Evolutionary conservation across 1,140 invertebrate species (phyloP).

Genomic region (Leucophenga varia): DNA sequence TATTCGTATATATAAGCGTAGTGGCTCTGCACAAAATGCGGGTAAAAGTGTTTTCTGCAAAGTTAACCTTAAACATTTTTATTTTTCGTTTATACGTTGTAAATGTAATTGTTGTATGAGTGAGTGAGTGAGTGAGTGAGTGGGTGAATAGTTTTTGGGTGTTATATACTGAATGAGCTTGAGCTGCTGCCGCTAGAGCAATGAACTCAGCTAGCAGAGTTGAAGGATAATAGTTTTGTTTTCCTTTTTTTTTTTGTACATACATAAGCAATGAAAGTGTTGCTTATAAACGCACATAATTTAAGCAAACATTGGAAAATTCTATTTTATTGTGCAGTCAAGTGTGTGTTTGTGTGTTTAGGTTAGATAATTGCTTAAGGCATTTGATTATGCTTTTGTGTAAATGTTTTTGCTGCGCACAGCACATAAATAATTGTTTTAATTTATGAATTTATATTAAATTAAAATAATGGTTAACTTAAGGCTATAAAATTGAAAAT

Average conservation of each 20-base stretch:
- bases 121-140: not conserved
- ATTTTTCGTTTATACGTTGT: no score
- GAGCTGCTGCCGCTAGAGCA: conserved; percentile 33
- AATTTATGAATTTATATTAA: no score
- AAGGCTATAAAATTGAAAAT: no score
- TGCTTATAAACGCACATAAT: not conserved
- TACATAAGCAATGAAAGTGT: no score
- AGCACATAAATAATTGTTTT: no score
- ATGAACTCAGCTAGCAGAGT: conserved; percentile 47
- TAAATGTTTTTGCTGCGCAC: conserved; percentile 48
- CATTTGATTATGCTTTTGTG: conserved; percentile 32
- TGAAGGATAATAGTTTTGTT: conserved; percentile 37
- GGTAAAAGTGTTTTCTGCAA: conserved; percentile 37
- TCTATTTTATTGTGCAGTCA: not conserved
- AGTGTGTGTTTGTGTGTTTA: conserved; percentile 8
- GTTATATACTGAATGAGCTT: no score
- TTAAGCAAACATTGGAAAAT: not conserved
- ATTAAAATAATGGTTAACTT: no score
- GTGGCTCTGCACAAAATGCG: not conserved
- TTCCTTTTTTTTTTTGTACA: no score
- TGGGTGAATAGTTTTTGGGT: not conserved
- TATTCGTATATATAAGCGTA: not conserved
- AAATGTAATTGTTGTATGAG: no score
- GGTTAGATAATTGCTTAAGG: conserved; percentile 13
- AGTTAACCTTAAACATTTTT: conserved; percentile 31